Conservation (phyloP, 1,140 invertebrate genomes). For the Batillaria attramentaria region DNA sequence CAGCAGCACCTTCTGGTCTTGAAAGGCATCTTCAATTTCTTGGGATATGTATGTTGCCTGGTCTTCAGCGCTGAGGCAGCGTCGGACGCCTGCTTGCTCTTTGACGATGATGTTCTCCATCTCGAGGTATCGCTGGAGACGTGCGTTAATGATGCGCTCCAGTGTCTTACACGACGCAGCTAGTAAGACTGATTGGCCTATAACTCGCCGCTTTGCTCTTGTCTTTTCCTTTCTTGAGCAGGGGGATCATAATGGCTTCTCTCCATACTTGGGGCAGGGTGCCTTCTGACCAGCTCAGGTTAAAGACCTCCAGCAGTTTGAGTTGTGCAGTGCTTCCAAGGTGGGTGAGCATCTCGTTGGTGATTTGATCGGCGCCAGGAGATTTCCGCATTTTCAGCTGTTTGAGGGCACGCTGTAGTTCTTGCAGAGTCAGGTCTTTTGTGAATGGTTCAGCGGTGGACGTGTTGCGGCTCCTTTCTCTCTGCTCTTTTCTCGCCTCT, state of each 20-base stretch:
- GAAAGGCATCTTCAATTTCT: not conserved
- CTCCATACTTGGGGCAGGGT: conserved; percentile 22
- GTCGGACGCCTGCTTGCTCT: conserved; percentile 12
- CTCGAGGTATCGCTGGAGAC: conserved; percentile 1
- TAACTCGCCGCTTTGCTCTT: conserved; percentile 8
- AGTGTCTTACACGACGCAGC: conserved; percentile 28
- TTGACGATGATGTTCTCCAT: not conserved
- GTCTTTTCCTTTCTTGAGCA: conserved; percentile 36
- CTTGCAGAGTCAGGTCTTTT: not conserved
- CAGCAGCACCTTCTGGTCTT: not conserved
- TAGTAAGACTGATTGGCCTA: conserved; percentile 31
- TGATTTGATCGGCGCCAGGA: conserved; percentile 30
- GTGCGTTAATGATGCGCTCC: conserved; percentile 6
- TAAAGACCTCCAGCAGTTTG: conserved; percentile 35
- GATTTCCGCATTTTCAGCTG: conserved; percentile 8
- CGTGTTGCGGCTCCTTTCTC: not conserved
- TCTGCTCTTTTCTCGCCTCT: not conserved
- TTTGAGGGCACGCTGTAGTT: not conserved
- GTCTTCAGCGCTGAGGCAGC: conserved; percentile 26
- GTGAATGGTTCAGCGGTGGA: not conserved
- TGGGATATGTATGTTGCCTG: conserved; percentile 14
- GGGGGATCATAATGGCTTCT: conserved; percentile 24
- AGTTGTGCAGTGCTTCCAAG: not conserved
- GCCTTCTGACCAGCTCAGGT: conserved; percentile 30
- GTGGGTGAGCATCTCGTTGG: conserved; percentile 32